A percentile compares a stretch with the other conserved stretches of the same genome.
Conservation (phyloP, 2,113 vertebrate genomes). For the Atractosteus spatula region DNA sequence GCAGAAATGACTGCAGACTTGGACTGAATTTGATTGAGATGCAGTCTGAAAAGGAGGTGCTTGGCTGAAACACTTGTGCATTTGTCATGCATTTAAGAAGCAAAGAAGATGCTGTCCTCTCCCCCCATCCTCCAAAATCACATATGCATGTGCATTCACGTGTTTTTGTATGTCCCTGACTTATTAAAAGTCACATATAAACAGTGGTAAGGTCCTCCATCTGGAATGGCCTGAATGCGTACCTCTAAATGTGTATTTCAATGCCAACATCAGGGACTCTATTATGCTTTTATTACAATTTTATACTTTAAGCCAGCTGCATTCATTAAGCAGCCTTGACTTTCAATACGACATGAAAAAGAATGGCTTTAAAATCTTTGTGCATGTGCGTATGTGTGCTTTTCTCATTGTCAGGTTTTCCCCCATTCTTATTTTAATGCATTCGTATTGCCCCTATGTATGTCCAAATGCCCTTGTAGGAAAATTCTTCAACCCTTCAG, state of each 20-base stretch:
- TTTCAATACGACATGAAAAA: neutral
- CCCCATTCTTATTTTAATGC: conserved; percentile 1
- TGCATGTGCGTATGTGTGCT: neutral
- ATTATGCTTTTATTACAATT: neutral
- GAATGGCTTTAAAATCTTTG: conserved; percentile 6
- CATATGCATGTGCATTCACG: no score
- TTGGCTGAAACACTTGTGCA: no score
- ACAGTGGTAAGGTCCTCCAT: neutral
- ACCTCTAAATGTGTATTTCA: neutral
- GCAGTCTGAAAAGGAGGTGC: no score
- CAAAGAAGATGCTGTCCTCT: no score
- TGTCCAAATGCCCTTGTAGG: neutral
- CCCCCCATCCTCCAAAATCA: no score
- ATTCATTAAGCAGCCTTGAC: conserved; percentile 9
- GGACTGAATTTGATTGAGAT: no score
- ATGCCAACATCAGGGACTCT: neutral
- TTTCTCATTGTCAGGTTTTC: neutral
- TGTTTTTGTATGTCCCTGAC: no score
- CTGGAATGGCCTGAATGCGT: neutral
- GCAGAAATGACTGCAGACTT: no score
- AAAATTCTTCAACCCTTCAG: neutral
- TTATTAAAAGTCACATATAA: neutral
- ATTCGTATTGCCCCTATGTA: neutral
- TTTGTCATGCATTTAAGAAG: no score
- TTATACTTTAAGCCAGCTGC: conserved; percentile 17